phyloP scores from a whole-genome alignment of 2,113 vertebrate species.

The Neolamprologus tretocephalus region DNA sequence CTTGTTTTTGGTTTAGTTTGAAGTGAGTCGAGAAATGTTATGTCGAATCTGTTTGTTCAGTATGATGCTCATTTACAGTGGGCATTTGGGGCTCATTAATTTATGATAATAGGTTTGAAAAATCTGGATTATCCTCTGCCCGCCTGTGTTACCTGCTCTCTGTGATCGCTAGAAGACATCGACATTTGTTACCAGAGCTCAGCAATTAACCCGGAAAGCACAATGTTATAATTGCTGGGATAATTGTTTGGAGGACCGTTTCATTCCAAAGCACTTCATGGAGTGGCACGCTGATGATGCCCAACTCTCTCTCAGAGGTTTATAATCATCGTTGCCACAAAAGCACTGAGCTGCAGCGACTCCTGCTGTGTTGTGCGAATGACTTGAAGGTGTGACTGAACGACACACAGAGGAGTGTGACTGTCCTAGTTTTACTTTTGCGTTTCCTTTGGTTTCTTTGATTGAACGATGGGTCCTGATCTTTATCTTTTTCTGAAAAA shows the following conservation, averaged over 20 bases:
- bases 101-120: neutral
- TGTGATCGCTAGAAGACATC: neutral
- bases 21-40: neutral
- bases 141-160: neutral
- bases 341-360: neutral
- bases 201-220: neutral
- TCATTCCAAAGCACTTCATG: neutral
- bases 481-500: neutral
- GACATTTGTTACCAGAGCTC: neutral
- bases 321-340: neutral
- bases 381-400: slow-evolving; percentile 7
- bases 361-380: neutral
- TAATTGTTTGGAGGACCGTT: neutral
- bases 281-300: neutral
- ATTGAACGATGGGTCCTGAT: neutral
- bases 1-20: neutral
- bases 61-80: neutral
- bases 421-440: slow-evolving; percentile 8
- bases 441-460: neutral
- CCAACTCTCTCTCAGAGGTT: neutral
- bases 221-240: neutral
- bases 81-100: neutral
- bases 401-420: neutral
- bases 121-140: neutral
- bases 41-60: accelerated